phyloP scores from a whole-genome alignment of 2,797 vertebrate genomes.

The Octomys mimax region DNA sequence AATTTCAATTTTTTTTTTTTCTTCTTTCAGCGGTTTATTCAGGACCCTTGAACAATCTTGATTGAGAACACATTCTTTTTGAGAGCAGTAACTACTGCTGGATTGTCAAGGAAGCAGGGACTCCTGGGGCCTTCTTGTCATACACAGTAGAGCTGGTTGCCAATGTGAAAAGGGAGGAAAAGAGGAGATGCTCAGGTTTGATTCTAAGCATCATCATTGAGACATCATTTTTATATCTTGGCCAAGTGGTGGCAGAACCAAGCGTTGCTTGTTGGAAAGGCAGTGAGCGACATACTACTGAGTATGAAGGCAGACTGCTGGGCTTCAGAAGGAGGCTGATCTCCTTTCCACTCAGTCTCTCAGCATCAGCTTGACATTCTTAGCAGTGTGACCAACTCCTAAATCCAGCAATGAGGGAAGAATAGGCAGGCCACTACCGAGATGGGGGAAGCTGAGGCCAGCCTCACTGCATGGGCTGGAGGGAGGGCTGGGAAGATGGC shows the following conservation, averaged over 20 bases:
- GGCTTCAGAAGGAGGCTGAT: background rate
- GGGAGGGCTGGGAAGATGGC: background rate
- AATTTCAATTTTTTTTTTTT: too few species aligned
- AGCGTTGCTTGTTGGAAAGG: background rate
- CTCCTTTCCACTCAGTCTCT: background rate
- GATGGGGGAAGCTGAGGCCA: background rate
- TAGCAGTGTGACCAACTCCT: background rate
- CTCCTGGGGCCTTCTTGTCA: background rate
- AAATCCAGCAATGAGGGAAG: background rate
- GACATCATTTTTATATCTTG: background rate
- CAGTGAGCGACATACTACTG: background rate
- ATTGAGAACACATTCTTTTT: background rate
- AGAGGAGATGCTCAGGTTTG: background rate
- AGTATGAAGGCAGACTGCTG: background rate
- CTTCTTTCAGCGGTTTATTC: too few species aligned
- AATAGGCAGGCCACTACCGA: background rate
- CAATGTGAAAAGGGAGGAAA: constrained; percentile 13
- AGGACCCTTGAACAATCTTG: too few species aligned
- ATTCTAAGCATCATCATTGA: background rate
- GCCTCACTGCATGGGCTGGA: background rate
- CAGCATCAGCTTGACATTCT: background rate
- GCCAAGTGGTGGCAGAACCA: background rate
- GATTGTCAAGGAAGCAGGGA: background rate
- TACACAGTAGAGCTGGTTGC: background rate
- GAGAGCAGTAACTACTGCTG: background rate